Evolutionary conservation across 2,888 invertebrate genomes (phyloP).

Genomic region (Eustalomyia histrio): DNA sequence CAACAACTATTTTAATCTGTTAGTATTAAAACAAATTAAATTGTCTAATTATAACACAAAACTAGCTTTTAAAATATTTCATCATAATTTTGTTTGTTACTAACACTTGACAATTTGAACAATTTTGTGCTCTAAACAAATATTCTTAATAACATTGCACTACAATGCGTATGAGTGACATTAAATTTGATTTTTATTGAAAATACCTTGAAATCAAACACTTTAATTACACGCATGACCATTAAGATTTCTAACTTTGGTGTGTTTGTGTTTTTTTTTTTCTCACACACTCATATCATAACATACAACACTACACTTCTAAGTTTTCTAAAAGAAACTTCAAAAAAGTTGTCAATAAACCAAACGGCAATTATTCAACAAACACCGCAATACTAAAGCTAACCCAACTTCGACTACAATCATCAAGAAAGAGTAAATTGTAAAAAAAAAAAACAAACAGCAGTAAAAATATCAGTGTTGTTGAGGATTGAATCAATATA

Average conservation of each 20-base stretch:
- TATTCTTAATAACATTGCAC: constrained; percentile 18
- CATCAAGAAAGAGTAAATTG: not conserved
- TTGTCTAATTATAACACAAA: not conserved
- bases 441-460: not conserved
- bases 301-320: not conserved
- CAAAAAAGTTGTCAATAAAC: constrained; percentile 37
- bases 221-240: constrained; percentile 58
- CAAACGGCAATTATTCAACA: constrained; percentile 46
- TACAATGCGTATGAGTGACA: constrained; percentile 52
- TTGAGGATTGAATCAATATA: constrained; percentile 5
- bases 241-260: constrained; percentile 45
- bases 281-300: constrained; percentile 13
- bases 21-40: not conserved
- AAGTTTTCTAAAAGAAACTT: not conserved
- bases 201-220: constrained; percentile 63
- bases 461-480: not conserved
- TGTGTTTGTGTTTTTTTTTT: not conserved
- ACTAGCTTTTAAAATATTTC: not conserved
- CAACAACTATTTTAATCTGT: not conserved
- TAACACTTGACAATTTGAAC: constrained; percentile 35
- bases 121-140: constrained; percentile 34
- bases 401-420: not conserved
- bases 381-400: constrained; percentile 17
- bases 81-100: not conserved
- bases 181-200: constrained; percentile 62